Evolutionary conservation across 2,888 invertebrate species (phyloP), one percentile per base, ranked within the genome.

Genomic region (Poecilobothrus nobilitatus): DNA sequence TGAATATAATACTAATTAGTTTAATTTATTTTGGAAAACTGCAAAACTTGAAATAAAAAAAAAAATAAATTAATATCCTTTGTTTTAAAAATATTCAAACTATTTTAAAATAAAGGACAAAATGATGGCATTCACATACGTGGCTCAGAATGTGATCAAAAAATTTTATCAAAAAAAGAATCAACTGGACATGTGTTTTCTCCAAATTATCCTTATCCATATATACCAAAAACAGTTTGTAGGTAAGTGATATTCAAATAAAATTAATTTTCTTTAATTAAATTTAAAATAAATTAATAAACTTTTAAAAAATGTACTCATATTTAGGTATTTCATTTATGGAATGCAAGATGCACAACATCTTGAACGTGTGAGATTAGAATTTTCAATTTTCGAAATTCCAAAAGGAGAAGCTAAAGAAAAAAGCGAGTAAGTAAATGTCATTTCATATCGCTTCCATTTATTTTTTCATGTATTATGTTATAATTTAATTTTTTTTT

Each of bases 101-200:
- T 33, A 33, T 64, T 63, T 37, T 61, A 63, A 64, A 33, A 21
- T 70, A 67, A 80, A 86, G 91, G 90, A 83, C 91, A 91, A 86
- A 91, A 93, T 84, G 92, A 93, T 81, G 95, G 95, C 74, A 92
- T 93, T 85, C 96, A 97, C 84, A 95, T 97, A 81, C 88, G 93
- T 80, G 97, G 97, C 79, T 95, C 95, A 75, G 98, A 99, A 85
- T 99, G 99, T 86, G 98, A 99, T 86, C 96, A 97, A 84, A 93
- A 95, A 84, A 95, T 97, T 79, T 87, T 95, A 76, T 96, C 95
- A 83, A 91, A 90, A 83, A 94, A 94, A 83, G 93, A 95, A 83
- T 94, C 95, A 70, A 90, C 88, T 77, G 97, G 97, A 76, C 89
- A 87, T 81, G 95, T 97, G 77, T 93, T 92, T 84, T 96, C 96